phyloP scores from a whole-genome alignment of 2,888 invertebrate genomes.

The Phortica magna region DNA sequence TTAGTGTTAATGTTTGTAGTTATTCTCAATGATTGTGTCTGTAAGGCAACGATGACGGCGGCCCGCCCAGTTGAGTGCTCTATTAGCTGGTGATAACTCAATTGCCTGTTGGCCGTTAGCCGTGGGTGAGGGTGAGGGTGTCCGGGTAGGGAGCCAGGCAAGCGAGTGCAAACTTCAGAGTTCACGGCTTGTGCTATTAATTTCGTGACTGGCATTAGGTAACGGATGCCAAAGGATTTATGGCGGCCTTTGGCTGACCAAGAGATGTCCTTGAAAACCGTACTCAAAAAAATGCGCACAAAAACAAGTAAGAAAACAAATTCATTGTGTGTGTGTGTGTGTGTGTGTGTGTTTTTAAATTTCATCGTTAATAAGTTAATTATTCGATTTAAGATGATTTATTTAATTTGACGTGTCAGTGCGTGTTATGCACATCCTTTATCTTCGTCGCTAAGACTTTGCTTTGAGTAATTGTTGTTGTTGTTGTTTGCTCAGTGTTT shows the following conservation, averaged over 20 bases:
- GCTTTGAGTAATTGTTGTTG: background rate
- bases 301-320: background rate
- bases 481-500: background rate
- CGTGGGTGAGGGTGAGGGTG: background rate
- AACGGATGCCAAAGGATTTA: conserved; percentile 3
- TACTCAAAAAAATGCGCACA: background rate
- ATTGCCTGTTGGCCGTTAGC: background rate
- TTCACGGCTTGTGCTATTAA: conserved; percentile 6
- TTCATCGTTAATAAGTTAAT: conserved; percentile 62
- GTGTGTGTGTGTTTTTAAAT: conserved; percentile 41
- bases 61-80: background rate
- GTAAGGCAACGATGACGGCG: background rate
- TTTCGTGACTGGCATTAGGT: conserved; percentile 1
- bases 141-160: background rate
- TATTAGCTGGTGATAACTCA: conserved; percentile 11
- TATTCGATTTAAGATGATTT: conserved; percentile 61
- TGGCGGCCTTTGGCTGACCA: background rate
- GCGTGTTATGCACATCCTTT: background rate
- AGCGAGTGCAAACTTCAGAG: conserved; percentile 16
- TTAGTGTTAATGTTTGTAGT: conserved; percentile 30
- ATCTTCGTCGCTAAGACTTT: background rate
- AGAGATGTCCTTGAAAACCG: background rate
- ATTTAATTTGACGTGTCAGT: conserved; percentile 1
- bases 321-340: background rate
- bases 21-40: background rate